These are phyloP conservation scores for Apodemia duryi DNA, from an alignment of 2,888 invertebrate genomes.

Conservation along the genomic window DNA sequence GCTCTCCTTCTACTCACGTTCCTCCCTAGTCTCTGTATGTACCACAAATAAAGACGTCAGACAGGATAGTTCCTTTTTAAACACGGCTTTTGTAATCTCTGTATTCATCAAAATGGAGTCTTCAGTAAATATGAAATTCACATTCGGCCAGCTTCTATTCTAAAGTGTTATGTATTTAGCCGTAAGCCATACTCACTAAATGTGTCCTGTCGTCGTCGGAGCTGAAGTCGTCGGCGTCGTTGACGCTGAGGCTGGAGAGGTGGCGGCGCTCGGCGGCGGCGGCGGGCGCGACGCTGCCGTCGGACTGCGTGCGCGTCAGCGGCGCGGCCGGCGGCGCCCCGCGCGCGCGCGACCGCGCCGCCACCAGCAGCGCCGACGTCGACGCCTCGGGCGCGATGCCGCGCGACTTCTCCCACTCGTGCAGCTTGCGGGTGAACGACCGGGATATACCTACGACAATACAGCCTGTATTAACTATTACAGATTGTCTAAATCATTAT, in stretches of 20 bases:
- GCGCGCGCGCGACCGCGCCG: conserved; percentile 49
- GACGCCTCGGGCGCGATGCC: conserved; percentile 92
- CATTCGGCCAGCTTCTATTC: too few species aligned
- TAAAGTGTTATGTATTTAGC: too few species aligned
- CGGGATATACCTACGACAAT: conserved; percentile 82
- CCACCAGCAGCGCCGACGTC: conserved; percentile 86
- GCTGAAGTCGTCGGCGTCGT: conserved; percentile 83
- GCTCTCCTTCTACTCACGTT: too few species aligned
- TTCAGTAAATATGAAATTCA: too few species aligned
- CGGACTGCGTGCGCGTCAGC: conserved; percentile 86
- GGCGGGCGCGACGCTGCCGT: conserved; percentile 84
- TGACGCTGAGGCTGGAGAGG: conserved; percentile 85
- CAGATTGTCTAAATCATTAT: too few species aligned
- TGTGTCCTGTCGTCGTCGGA: conserved; percentile 76
- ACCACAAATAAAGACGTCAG: too few species aligned
- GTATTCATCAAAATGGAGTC: too few species aligned
- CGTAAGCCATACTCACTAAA: conserved; percentile 42
- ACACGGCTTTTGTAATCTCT: too few species aligned
- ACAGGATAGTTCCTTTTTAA: too few species aligned
- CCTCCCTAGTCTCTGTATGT: too few species aligned
- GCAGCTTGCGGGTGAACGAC: conserved; percentile 92
- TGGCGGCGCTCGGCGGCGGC: conserved; percentile 82
- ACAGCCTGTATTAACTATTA: too few species aligned
- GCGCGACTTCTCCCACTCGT: conserved; percentile 94
- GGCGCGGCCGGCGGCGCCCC: conserved; percentile 51